phyloP scores from a whole-genome alignment of 2,113 vertebrate genomes.

The Rhodinocichla rosea region DNA sequence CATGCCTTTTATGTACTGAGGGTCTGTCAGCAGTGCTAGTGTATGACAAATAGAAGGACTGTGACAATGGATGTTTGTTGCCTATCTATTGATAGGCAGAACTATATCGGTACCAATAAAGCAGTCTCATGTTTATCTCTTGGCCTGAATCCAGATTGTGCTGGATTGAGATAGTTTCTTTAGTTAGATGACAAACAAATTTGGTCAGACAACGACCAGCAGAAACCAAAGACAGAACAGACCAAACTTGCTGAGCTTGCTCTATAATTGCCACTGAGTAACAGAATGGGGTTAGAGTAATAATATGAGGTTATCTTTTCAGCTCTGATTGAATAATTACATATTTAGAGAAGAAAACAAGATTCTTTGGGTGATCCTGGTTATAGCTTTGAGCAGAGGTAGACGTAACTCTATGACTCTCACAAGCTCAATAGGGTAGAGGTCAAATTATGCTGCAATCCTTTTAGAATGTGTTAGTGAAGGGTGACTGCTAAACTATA shows the following conservation, averaged over 20 bases:
- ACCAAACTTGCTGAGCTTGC: not conserved
- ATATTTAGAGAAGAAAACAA: not conserved
- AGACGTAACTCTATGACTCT: not conserved
- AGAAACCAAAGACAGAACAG: not conserved
- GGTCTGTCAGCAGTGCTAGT: not conserved
- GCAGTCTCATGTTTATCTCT: not conserved
- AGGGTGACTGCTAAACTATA: not conserved
- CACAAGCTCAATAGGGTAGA: not conserved
- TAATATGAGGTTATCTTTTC: not conserved
- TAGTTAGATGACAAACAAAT: not conserved
- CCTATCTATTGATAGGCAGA: fast-evolving
- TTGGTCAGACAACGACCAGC: not conserved
- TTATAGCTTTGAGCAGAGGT: not conserved
- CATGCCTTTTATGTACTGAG: not conserved
- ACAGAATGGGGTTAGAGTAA: not conserved
- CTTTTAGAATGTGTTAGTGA: not conserved
- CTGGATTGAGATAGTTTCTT: not conserved
- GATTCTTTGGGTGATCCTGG: not conserved
- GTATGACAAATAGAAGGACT: not conserved
- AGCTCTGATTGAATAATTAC: not conserved
- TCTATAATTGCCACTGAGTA: not conserved
- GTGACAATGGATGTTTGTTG: not conserved
- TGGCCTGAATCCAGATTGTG: not conserved
- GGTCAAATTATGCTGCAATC: not conserved
- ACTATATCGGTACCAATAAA: not conserved